Base-by-base conservation (phyloP, 1,140 invertebrate species). In the Drosophila sucinea region DNA sequence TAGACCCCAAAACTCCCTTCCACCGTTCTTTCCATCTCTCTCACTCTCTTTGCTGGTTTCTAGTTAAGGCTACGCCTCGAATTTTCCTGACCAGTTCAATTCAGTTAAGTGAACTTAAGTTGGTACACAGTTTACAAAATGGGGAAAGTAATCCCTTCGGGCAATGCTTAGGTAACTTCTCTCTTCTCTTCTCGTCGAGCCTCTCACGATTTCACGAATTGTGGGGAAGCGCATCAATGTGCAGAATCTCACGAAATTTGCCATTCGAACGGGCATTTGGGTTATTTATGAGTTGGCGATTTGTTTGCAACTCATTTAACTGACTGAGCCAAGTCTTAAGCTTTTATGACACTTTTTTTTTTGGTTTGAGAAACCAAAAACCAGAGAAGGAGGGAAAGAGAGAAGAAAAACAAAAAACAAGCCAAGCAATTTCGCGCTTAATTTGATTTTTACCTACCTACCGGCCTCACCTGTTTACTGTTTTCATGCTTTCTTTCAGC, bases 201-300 rank as follows among this genome's bases (percentile, higher is more conserved):
- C 70, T 57, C 73, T 87, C 83, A 86, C 83, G 83, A 82, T 81
- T 86, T 82, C 83, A 86, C 82, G 82, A 86, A 87, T 57, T 82
- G 51, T 57, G 10, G 55, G 65, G 27, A 77, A 67, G 79, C 83
- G 83, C 83, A 86, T 86, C 83, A 83, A 87, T 83, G 85, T 79
- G 72, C 76, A 87, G 85, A 87, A 86, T 86, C 83, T 86, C 83
- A 86, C 83, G 83, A 87, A 86, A 83, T 86, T 86, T 80, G 73
- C 83, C 83, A 86, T 83, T 87, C 83, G 70, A 83, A 65, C 70
- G 84, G 85, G 64, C 76, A 86, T 86, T 86, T 77, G 79, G 83
- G 79, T 86, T 86, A 86, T 86, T 86, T 86, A 86, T 86, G 83
- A 75, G 58, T 60, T 79, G 76, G 51, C 82, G 83, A 87, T 87